Conservation (phyloP, 1,140 invertebrate genomes). For the Telenomus remus region DNA sequence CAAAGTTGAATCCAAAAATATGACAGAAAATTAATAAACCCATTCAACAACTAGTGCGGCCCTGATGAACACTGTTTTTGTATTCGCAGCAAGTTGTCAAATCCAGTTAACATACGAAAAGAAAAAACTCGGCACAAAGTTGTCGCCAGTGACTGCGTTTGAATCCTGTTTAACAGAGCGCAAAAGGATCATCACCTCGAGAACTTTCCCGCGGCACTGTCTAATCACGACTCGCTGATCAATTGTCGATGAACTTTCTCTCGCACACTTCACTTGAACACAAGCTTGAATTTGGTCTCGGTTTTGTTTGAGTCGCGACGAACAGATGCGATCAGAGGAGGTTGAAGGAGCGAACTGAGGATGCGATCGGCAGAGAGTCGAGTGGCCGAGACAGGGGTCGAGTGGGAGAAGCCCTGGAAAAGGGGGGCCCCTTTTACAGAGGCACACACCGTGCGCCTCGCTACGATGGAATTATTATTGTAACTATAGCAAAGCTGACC, state of each 20-base stretch:
- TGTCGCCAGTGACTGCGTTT: slow-evolving; percentile 45
- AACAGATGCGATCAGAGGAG: slow-evolving; percentile 39
- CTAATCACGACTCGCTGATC: slow-evolving; percentile 46
- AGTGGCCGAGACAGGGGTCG: slow-evolving; percentile 32
- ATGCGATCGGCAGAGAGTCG: slow-evolving; percentile 48
- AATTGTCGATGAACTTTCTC: slow-evolving; percentile 42
- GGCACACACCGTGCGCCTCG: slow-evolving; percentile 33
- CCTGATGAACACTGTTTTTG: neutral
- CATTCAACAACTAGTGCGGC: too few species aligned
- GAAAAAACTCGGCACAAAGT: neutral
- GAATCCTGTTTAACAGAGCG: slow-evolving; percentile 35
- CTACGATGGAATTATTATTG: slow-evolving; percentile 53
- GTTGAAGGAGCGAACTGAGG: slow-evolving; percentile 48
- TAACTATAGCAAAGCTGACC: slow-evolving; percentile 56
- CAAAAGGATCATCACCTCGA: slow-evolving; percentile 54
- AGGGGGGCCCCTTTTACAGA: slow-evolving; percentile 54
- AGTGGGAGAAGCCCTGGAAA: slow-evolving; percentile 57
- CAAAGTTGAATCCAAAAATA: too few species aligned
- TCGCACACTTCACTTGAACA: slow-evolving; percentile 13
- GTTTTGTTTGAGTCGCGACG: slow-evolving; percentile 10
- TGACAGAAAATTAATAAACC: too few species aligned
- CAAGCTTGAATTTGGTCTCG: slow-evolving; percentile 7
- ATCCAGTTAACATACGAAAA: neutral
- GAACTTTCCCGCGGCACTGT: slow-evolving; percentile 51
- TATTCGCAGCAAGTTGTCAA: neutral